phyloP scores from a whole-genome alignment of 2,888 invertebrate genomes.

The Mylabris sibirica region DNA sequence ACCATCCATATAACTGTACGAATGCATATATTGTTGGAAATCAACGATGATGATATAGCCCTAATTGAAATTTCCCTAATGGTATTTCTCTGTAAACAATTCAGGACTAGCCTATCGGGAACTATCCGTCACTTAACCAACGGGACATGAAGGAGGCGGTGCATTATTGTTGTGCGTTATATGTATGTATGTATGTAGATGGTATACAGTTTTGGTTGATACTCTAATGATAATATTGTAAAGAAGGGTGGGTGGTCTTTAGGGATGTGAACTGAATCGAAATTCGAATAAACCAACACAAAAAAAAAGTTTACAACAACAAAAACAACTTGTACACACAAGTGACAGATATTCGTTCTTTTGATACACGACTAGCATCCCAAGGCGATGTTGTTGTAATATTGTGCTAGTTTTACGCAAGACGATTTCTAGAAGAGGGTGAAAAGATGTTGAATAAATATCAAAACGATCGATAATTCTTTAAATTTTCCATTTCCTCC shows the following conservation, averaged over 20 bases:
- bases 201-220: background rate
- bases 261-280: background rate
- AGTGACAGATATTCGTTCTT: constrained; percentile 5
- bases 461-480: background rate
- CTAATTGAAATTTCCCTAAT: constrained; percentile 63
- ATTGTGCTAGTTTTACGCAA: background rate
- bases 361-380: background rate
- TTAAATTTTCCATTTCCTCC: background rate
- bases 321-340: background rate
- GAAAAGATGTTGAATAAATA: background rate
- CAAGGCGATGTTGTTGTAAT: constrained; percentile 2
- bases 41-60: constrained; percentile 42
- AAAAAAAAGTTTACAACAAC: background rate
- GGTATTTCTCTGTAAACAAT: constrained; percentile 61
- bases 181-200: background rate
- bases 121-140: constrained; percentile 59
- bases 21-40: constrained; percentile 28
- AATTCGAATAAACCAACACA: background rate
- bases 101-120: constrained; percentile 54
- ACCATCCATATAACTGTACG: constrained; percentile 17
- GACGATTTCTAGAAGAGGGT: background rate
- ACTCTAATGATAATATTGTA: background rate
- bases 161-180: constrained; percentile 3
- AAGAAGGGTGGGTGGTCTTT: background rate
- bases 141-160: constrained; percentile 56